A percentile compares a stretch with the other conserved stretches of the same genome.
Conservation (phyloP, 2,888 invertebrate species). For the Synergus itoensis region DNA sequence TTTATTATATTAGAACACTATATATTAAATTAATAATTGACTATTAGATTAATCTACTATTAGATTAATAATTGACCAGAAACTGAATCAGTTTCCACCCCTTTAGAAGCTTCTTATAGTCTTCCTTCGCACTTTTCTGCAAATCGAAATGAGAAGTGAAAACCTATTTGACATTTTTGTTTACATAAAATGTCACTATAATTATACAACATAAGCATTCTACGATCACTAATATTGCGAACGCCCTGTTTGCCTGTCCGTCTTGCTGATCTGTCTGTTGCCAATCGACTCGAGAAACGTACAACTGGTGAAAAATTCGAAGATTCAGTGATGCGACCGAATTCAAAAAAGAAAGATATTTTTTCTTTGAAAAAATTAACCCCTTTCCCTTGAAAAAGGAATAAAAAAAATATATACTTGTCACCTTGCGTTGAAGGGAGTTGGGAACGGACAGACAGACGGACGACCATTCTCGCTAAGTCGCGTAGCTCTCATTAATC, state of each 20-base stretch:
- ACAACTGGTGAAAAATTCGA: not conserved
- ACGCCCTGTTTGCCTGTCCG: conserved; percentile 60
- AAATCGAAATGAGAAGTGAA: conserved; percentile 43
- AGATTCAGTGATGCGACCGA: conserved; percentile 20
- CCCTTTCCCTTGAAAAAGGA: conserved; percentile 43
- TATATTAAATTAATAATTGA: too few relatives aligned
- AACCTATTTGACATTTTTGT: conserved; percentile 33
- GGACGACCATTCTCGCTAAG: conserved; percentile 61
- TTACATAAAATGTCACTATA: not conserved
- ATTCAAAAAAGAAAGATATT: not conserved
- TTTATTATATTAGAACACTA: too few relatives aligned
- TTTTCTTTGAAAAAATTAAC: not conserved
- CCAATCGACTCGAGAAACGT: conserved; percentile 53
- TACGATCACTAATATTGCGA: not conserved
- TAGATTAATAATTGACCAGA: not conserved
- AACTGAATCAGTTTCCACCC: not conserved
- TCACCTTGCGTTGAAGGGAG: conserved; percentile 46
- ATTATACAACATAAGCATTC: not conserved
- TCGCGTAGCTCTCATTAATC: conserved; percentile 54
- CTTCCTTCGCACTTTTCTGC: conserved; percentile 1
- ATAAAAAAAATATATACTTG: conserved; percentile 20
- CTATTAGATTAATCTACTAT: too few relatives aligned
- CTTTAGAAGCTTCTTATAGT: not conserved
- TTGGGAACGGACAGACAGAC: conserved; percentile 69
- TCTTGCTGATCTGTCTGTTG: conserved; percentile 69